Base-by-base conservation (phyloP, 2,113 vertebrate species). In the Hemiscyllium ocellatum region DNA sequence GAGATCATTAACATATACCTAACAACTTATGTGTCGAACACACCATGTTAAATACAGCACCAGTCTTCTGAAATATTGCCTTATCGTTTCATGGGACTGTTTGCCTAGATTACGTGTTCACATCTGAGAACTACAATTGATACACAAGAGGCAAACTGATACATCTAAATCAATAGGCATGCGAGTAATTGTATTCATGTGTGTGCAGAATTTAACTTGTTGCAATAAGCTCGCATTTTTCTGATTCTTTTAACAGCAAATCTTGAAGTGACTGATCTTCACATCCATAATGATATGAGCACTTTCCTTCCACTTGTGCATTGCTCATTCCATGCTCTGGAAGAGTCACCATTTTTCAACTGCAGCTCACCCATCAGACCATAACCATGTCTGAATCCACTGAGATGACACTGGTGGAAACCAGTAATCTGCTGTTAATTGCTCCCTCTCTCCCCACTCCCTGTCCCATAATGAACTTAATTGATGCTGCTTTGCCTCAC, bases 371-470 rank as follows among this genome's bases (percentile, higher is more conserved):
- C 37, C 61, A 91, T 20, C 56, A 20, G 17, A 65, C 56, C 89
- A 91, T 66, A 66, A 65, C 56, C 89, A n/a, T 66, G n/a, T 91
- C 89, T 66, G 29, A 91, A 91, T 37, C 66, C 89, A 91, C 33
- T 91, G 89, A 91, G 33, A 37, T 66, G 61, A 4, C 56, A 91
- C 61, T 17, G 37, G 56, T 33, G 61, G 89, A 61, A 91, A 33
- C 29, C 19, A 66, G 89, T 91, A 66, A 91, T 91, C 89, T 91
- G 33, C 89, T 20, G 61, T 66, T 91, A 37, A 90, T 90, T 70
- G 66, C 33, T 22, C 15, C 3, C 87, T 13, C 86, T 10, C 47
- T 7, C 50, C 22, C 52, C 47, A 50, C 8, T 10, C 12, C 52
- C 17, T 33, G 4, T 17, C 15, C 52, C 12, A 90, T 65, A n/a